Base-by-base conservation (phyloP, 2,113 vertebrate species). In the Pollachius pollachius region DNA sequence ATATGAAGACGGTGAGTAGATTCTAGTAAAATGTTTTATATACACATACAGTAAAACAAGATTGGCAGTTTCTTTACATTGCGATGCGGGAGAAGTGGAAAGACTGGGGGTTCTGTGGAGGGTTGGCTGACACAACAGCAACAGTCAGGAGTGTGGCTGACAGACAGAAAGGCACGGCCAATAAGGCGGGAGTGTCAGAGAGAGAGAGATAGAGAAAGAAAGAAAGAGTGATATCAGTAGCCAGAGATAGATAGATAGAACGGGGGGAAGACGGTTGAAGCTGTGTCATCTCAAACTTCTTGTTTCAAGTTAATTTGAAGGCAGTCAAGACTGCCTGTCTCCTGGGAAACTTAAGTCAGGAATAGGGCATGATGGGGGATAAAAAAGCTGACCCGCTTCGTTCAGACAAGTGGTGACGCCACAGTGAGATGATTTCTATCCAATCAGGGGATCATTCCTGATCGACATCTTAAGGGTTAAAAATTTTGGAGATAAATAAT, bases 21-120 rank as follows among this genome's bases (percentile, higher is more conserved):
- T 83, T 90, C 78, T 84, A 80, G 81, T 78, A 79, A 81, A 88
- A 83, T 73, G 70, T 88, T 87, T 89, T 90, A 85, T 90, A 86
- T 88, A 80, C 70, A 85, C 41, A 48, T 48, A 48, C 76, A 83
- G 73, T 83, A 84, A 90, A 90, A 84, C 81, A 84, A 88, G 78
- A 83, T 76, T 67, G 52, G 21, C 75, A 86, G 69, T 62, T 81
- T 80, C 82, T 76, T 77, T 82, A 73, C 72, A 74, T 76, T 78
- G 62, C 59, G 64, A 52, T 72, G 82, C 77, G 30, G 81, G 84
- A 75, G 62, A 41, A 75, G 15, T 16, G 75, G 72, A 81, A 72
- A 56, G 69, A 85, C 76, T 65, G 13, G 21, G 5, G 77, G 68
- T 68, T 79, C 74, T 83, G 76, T 79, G 83, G 87, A 88, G 85